Evolutionary conservation across 2,888 invertebrate species (phyloP).

Genomic region (Plebejus argus): DNA sequence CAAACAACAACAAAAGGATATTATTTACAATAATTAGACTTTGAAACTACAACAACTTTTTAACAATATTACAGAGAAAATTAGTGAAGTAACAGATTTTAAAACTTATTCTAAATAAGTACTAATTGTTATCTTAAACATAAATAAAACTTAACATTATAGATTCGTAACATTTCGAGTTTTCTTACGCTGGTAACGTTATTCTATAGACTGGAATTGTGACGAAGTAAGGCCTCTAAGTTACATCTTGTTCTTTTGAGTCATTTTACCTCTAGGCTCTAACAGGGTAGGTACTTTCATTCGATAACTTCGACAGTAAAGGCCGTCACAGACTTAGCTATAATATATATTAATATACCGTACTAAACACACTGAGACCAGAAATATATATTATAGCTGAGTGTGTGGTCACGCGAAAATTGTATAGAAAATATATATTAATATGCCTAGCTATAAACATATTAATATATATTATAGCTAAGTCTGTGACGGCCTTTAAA

Average conservation of each 20-base stretch:
- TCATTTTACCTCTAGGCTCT: background rate
- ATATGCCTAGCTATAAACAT: too few relatives aligned
- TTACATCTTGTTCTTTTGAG: background rate
- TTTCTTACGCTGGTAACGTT: slow-evolving; percentile 5
- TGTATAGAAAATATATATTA: too few relatives aligned
- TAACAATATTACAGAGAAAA: slow-evolving; percentile 38
- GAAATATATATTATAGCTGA: too few relatives aligned
- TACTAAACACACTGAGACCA: too few relatives aligned
- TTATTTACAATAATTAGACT: slow-evolving; percentile 53
- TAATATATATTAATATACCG: too few relatives aligned
- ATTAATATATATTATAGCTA: too few relatives aligned
- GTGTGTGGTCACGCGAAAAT: too few relatives aligned
- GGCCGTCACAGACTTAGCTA: too few relatives aligned
- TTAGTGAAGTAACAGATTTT: background rate
- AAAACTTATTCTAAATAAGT: background rate
- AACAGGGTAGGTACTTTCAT: too few relatives aligned
- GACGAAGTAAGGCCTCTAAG: background rate
- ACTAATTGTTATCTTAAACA: slow-evolving; percentile 9
- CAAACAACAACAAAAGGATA: slow-evolving; percentile 45
- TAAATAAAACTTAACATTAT: slow-evolving; percentile 29
- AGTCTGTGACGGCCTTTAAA: too few relatives aligned
- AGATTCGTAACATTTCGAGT: slow-evolving; percentile 26
- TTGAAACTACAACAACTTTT: slow-evolving; percentile 43
- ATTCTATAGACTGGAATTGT: background rate
- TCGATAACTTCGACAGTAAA: too few relatives aligned